Conservation (phyloP, 1,140 invertebrate species). For the Alviniconcha marisindica region DNA sequence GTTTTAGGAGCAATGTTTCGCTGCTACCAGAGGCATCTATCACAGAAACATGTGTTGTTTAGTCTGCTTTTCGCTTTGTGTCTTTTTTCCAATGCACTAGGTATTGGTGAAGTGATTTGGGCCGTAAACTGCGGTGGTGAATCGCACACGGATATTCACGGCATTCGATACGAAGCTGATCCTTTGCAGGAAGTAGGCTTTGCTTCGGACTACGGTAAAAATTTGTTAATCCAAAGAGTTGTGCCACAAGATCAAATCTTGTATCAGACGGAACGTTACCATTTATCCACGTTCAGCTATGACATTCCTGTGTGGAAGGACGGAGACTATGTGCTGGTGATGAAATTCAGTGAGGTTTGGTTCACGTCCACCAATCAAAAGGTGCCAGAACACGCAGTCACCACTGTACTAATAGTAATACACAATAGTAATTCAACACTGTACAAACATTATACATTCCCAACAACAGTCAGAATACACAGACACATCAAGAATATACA, state of each 20-base stretch:
- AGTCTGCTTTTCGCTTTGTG: constrained; percentile 31
- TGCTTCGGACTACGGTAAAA: constrained; percentile 75
- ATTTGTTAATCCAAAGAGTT: constrained; percentile 72
- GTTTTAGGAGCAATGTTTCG: constrained; percentile 31
- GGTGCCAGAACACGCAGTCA: constrained; percentile 59
- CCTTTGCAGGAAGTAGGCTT: constrained; percentile 61
- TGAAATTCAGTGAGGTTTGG: constrained; percentile 77
- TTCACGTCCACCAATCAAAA: constrained; percentile 75
- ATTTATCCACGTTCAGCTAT: constrained; percentile 74
- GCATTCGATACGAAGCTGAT: constrained; percentile 73
- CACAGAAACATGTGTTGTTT: constrained; percentile 33
- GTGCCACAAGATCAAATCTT: constrained; percentile 74
- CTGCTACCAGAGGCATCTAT: constrained; percentile 31
- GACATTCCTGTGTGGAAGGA: constrained; percentile 72
- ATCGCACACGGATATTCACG: constrained; percentile 72
- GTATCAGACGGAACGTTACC: constrained; percentile 76
- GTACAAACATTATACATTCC: too few species aligned
- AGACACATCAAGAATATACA: too few species aligned
- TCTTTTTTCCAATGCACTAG: constrained; percentile 37
- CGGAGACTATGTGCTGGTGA: constrained; percentile 75
- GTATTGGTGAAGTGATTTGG: constrained; percentile 70
- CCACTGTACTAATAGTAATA: too few species aligned
- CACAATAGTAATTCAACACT: too few species aligned
- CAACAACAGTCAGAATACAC: too few species aligned
- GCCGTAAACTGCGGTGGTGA: constrained; percentile 75